Percentiles rank a stretch among this genome's conserved stretches.
phyloP scores from a whole-genome alignment of 2,797 vertebrate species.

The Acrossocheilus wenchowensis region DNA sequence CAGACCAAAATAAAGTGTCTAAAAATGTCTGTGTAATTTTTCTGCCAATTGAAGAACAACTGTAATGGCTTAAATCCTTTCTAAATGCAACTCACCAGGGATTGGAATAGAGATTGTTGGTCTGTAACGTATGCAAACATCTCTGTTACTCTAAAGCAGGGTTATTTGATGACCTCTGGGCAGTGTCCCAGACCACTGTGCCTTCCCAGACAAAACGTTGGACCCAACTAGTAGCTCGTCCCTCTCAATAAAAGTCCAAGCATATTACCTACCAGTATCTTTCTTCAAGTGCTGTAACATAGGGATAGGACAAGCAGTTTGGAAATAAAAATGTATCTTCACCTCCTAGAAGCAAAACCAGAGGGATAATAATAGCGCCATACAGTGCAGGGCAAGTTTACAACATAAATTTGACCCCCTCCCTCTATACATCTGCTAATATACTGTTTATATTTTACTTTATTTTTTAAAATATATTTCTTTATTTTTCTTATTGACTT shows the following conservation, averaged over 20 bases:
- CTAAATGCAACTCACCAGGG: not conserved
- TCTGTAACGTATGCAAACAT: constrained; percentile 3
- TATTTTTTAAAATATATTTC: not conserved
- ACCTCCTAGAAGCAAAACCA: not conserved
- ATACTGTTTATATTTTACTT: not conserved
- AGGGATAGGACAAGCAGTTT: not conserved
- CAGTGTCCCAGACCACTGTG: not conserved
- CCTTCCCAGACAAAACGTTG: not conserved
- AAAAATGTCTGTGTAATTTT: not conserved
- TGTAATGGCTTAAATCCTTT: not conserved
- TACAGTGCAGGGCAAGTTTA: no score
- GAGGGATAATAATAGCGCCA: not conserved
- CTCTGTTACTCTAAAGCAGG: not conserved
- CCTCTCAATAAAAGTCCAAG: not conserved
- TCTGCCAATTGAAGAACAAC: not conserved
- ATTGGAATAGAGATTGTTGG: not conserved
- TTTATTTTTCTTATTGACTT: no score
- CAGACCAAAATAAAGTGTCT: not conserved
- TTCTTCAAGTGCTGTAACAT: not conserved
- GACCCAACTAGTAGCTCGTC: not conserved
- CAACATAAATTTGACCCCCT: no score
- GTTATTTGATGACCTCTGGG: not conserved
- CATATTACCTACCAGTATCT: not conserved
- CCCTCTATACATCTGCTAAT: not conserved
- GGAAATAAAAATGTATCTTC: not conserved